Percentiles rank a stretch among this genome's conserved stretches.
phyloP scores from a whole-genome alignment of 2,797 vertebrate genomes.

The Xerus rutilus region DNA sequence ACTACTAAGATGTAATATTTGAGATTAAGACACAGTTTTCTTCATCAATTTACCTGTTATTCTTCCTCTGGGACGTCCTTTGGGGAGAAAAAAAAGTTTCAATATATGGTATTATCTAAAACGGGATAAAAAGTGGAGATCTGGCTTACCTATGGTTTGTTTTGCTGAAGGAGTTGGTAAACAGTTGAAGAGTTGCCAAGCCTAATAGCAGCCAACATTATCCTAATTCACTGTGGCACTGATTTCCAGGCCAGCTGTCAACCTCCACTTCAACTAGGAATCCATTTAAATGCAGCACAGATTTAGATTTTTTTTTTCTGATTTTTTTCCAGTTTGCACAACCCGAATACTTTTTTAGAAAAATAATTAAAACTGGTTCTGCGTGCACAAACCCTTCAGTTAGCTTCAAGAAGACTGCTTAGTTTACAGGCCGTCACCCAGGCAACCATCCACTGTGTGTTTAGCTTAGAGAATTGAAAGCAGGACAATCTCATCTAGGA shows the following conservation, averaged over 20 bases:
- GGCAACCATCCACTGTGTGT: constrained; percentile 76
- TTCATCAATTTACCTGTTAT: not conserved
- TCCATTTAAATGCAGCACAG: constrained; percentile 44
- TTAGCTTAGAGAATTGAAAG: constrained; percentile 64
- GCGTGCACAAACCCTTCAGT: not conserved
- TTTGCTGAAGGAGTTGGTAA: not conserved
- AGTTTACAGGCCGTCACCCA: constrained; percentile 84
- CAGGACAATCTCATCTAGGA: constrained; percentile 54
- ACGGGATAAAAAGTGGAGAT: not conserved
- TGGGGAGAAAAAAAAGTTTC: constrained; percentile 22
- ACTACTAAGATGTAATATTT: constrained; percentile 51
- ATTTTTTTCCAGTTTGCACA: not conserved
- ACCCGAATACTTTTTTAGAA: not conserved
- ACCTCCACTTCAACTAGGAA: not conserved
- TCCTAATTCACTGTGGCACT: constrained; percentile 40
- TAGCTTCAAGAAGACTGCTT: constrained; percentile 60
- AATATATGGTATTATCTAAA: not conserved
- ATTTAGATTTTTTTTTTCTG: constrained; percentile 4
- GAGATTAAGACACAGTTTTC: not conserved
- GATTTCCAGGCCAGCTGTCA: constrained; percentile 44
- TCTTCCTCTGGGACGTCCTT: constrained; percentile 41
- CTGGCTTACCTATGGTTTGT: constrained; percentile 81
- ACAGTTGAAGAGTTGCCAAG: constrained; percentile 43
- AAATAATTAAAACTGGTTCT: not conserved
- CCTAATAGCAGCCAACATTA: not conserved